Conservation (phyloP, 2,113 vertebrate species). For the Harpagus bidentatus region DNA sequence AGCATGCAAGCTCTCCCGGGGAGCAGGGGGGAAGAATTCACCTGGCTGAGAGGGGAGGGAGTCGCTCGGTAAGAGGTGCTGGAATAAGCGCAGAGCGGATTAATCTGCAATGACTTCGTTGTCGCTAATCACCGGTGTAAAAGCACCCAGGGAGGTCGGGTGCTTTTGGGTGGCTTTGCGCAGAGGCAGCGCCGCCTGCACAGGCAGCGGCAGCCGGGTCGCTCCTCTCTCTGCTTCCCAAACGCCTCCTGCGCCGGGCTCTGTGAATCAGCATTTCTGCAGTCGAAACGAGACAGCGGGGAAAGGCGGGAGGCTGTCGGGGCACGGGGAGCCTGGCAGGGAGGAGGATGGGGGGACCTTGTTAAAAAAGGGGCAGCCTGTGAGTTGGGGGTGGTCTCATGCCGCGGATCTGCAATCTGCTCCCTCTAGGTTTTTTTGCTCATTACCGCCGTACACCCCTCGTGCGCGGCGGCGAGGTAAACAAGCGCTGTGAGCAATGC, state of each 20-base stretch:
- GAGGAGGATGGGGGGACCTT: background rate
- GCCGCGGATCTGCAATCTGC: background rate
- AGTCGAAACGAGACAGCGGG: background rate
- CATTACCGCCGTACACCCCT: background rate
- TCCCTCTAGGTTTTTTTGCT: background rate
- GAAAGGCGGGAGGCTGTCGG: background rate
- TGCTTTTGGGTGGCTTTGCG: background rate
- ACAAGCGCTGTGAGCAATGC: slow-evolving; percentile 11
- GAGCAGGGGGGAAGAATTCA: background rate
- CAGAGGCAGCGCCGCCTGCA: background rate
- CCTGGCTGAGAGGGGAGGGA: slow-evolving; percentile 5
- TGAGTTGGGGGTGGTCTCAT: background rate
- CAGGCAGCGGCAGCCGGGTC: background rate
- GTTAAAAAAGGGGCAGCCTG: slow-evolving; percentile 4
- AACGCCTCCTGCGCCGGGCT: background rate
- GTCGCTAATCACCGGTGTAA: background rate
- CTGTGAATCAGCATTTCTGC: slow-evolving; percentile 61
- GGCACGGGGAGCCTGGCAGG: background rate
- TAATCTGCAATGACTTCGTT: background rate
- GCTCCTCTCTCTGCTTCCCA: slow-evolving; percentile 5
- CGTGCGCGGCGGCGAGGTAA: background rate
- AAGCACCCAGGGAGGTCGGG: background rate
- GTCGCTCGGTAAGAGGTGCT: background rate
- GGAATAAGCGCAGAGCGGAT: background rate
- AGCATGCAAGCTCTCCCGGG: background rate